Percentiles rank a stretch among this genome's conserved stretches.
phyloP scores from a whole-genome alignment of 2,113 vertebrate genomes.

The Marmota flaviventris region DNA sequence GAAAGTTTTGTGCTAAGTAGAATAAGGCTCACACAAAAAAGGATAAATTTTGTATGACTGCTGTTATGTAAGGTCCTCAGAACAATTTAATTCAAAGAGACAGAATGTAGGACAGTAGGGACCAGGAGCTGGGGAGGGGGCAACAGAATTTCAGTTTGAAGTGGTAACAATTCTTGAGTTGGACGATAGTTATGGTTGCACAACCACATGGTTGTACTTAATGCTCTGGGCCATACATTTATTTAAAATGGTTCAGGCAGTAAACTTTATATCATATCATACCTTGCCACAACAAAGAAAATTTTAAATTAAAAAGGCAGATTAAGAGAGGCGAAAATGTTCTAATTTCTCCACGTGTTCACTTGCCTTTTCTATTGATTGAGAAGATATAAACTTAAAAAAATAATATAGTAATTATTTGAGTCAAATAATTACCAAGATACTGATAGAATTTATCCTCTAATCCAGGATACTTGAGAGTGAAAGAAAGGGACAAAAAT shows the following conservation, averaged over 20 bases:
- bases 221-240: not conserved
- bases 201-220: not conserved
- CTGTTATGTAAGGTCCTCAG: not conserved
- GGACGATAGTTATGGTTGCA: not conserved
- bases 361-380: not conserved
- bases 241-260: not conserved
- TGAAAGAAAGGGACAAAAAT: not conserved
- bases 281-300: not conserved
- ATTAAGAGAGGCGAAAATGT: not conserved
- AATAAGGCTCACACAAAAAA: not conserved
- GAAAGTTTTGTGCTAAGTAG: not conserved
- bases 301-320: not conserved
- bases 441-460: not conserved
- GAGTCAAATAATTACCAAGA: not conserved
- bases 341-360: too few species aligned
- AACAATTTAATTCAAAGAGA: not conserved
- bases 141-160: not conserved
- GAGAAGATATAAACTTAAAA: not conserved
- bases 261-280: not conserved
- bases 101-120: not conserved
- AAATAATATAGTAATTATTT: not conserved
- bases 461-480: not conserved
- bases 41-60: not conserved
- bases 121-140: accelerated
- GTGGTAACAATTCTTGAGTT: not conserved